Evolutionary conservation across 2,113 vertebrate genomes (phyloP).

Genomic region (Ornithorhynchus anatinus): DNA sequence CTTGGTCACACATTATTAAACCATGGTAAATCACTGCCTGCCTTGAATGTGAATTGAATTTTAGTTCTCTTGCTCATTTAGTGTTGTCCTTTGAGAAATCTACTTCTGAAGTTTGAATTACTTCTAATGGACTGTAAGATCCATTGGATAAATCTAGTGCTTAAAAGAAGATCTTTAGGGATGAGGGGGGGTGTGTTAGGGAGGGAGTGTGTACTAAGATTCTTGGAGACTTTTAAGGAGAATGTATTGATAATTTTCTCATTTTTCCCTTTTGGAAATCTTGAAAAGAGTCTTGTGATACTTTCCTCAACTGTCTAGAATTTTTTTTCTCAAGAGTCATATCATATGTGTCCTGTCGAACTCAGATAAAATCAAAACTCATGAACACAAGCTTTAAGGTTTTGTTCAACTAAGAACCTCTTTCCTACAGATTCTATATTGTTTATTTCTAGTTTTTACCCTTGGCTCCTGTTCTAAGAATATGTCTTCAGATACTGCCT

Average conservation of each 20-base stretch:
- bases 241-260: background rate
- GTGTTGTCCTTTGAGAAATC: background rate
- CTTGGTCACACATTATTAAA: slow-evolving; percentile 29
- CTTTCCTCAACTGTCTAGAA: no score
- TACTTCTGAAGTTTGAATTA: rapidly evolving
- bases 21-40: background rate
- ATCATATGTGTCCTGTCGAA: no score
- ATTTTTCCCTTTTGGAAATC: background rate
- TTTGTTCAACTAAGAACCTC: no score
- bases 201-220: background rate
- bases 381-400: no score
- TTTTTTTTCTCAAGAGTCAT: no score
- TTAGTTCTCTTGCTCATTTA: background rate
- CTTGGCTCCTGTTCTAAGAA: no score
- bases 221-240: background rate
- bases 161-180: background rate
- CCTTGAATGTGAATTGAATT: background rate
- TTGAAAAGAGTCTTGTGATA: no score
- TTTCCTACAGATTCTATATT: no score
- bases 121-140: background rate
- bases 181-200: background rate
- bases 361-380: no score
- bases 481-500: no score
- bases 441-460: no score
- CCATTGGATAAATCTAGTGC: background rate